Evolutionary conservation across 2,888 invertebrate species (phyloP), one percentile per base, ranked within the genome.

Genomic region (Chironomus tentans): DNA sequence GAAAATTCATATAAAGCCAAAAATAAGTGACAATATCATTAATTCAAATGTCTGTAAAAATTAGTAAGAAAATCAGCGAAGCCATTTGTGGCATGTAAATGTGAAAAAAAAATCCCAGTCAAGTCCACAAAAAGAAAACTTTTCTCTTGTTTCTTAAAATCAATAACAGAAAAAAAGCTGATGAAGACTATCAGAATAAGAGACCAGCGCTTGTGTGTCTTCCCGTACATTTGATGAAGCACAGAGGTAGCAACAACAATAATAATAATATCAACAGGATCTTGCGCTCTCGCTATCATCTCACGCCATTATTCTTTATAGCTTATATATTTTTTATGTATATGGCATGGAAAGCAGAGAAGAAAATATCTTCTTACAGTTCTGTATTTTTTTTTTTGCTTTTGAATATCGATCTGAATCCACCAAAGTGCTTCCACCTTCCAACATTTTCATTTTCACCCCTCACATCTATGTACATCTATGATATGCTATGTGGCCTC

Each of bases 361-460:
- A 18, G 56, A 56, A 56, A 56, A 18, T 56, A 56, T 56, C 56
- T 56, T 18, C 56, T 56, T 18, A 56, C 18, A 56, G 1, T 56
- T 56, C 56, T 15, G 15, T 50, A n/a, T 50, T 13, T 50, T 50
- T 50, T 15, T 15, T 56, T 56, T 18, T 0, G 18, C 18, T 18
- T 56, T 56, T 56, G 56, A 70, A 70, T 70, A 70, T 70, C 70
- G 70, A 70, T 70, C 47, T 70, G 70, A 70, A 70, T 70, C 70
- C 70, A 56, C 56, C 15, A 56, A 56, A 56, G 56, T 56, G 56
- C 56, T 56, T 56, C 15, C 38, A 38, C 38, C 38, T 38, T 38
- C 10, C 28, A 28, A 28, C 5, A 15, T 18, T 56, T 56, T 18
- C 18, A 18, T 56, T 56, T 56, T 56, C 18, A 56, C 56, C 56